Base-by-base conservation (phyloP, 2,888 invertebrate genomes). In the Caenorhabditis sp. region DNA sequence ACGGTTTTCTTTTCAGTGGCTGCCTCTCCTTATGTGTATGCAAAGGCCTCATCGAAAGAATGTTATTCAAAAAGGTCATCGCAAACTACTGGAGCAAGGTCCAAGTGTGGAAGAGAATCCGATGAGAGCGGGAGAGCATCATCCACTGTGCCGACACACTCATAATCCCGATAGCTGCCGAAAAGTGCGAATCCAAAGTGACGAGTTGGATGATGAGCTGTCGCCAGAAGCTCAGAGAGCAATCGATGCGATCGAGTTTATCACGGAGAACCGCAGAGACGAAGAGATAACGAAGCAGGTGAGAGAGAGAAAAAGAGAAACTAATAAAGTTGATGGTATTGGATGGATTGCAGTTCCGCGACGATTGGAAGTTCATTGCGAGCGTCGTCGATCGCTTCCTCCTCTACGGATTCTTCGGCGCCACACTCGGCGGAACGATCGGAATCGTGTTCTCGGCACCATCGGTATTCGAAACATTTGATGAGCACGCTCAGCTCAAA, bases 21-120 rank as follows among this genome's bases (percentile, higher is more conserved):
- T 99, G 87, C 98, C 98, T 53, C 93, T 94, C 71, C 92, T 95
- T 86, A 91, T 99, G 86, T 92, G 97, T 85, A 98, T 99, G 97
- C 94, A 95, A 89, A 92, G 99, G 87, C 99, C 99, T 7, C 74
- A 74, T 43, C 56, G 83, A 22, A 72, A 75, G 32, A 78, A 78
- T 52, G 76, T 77, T 9, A 61, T 80, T 8, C 77, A 78, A 26
- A 68, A 75, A 32, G 58, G 71, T n/a, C 73, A 78, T 48, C 45
- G 70, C 27, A 75, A 78, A 58, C 56, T 68, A 11, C 66, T 70
- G 24, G 63, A 68, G 24, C 63, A 65, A 15, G 73, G 70, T 4
- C 74, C 74, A 24, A 66, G 70, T 53, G 66, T 73, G 3, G 73
- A 71, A 41, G 74, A 73, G 37, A 63, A 73, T 46, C 78, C 78